Evolutionary conservation across 2,797 vertebrate species (phyloP).

Genomic region (Rachycentron canadum): DNA sequence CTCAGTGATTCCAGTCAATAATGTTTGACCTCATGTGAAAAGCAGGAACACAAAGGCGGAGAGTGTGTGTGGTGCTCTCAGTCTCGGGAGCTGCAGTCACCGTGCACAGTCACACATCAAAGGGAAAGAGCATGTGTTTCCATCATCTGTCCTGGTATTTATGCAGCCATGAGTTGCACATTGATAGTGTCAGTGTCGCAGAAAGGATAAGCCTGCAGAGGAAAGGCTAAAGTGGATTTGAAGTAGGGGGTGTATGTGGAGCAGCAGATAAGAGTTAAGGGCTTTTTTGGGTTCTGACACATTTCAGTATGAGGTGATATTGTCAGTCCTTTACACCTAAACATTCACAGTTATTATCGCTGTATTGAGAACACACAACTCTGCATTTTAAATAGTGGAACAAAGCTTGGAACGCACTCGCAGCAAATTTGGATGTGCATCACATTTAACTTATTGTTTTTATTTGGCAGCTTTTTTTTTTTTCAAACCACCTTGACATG

Average conservation of each 20-base stretch:
- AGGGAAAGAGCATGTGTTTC: constrained; percentile 75
- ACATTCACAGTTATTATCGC: constrained; percentile 52
- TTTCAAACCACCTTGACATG: constrained; percentile 25
- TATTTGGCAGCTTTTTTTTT: constrained; percentile 45
- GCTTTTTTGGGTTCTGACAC: constrained; percentile 56
- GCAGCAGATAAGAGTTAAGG: constrained; percentile 75
- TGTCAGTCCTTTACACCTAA: constrained; percentile 50
- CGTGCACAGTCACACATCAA: constrained; percentile 65
- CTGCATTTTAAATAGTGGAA: constrained; percentile 25
- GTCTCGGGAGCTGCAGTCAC: constrained; percentile 63
- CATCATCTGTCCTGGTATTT: constrained; percentile 76
- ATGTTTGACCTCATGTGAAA: constrained; percentile 78
- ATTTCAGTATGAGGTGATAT: constrained; percentile 56
- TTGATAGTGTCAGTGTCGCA: constrained; percentile 77
- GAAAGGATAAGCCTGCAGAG: constrained; percentile 75
- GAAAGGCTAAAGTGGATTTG: constrained; percentile 78
- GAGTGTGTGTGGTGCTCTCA: constrained; percentile 49
- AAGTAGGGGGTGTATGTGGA: constrained; percentile 35
- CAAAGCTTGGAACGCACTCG: constrained; percentile 40
- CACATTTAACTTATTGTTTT: constrained; percentile 47
- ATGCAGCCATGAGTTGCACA: constrained; percentile 77
- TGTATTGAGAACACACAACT: constrained; percentile 36
- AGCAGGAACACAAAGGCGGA: constrained; percentile 63
- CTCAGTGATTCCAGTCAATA: constrained; percentile 80
- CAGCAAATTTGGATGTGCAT: constrained; percentile 33